phyloP scores from a whole-genome alignment of 2,113 vertebrate species.

The Hemiscyllium ocellatum region DNA sequence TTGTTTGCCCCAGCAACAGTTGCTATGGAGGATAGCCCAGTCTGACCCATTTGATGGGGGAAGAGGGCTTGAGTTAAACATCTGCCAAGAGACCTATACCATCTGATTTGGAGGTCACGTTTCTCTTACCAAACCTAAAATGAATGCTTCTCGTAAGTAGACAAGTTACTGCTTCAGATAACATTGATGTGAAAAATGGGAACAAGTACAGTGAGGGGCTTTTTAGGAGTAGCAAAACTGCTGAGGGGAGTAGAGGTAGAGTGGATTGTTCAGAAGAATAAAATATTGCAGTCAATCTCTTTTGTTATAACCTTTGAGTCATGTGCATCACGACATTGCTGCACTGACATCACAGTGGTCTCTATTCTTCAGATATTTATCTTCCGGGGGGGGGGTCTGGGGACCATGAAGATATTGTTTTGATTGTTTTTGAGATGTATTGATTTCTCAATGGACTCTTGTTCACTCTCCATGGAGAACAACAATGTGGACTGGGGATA shows the following conservation, averaged over 20 bases:
- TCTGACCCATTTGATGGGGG: too few species aligned
- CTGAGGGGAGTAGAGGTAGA: background rate
- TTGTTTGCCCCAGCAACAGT: conserved; percentile 28
- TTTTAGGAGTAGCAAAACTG: background rate
- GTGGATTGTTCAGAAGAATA: background rate
- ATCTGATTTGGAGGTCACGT: background rate
- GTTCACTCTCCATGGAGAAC: too few species aligned
- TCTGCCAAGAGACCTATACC: background rate
- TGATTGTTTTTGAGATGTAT: background rate
- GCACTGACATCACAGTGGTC: background rate
- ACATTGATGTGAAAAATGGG: too few species aligned
- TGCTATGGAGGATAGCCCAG: background rate
- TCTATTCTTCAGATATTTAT: background rate
- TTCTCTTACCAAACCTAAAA: background rate
- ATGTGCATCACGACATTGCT: background rate
- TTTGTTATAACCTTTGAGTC: background rate
- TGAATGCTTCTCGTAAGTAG: conserved; percentile 21
- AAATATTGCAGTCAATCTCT: too few species aligned
- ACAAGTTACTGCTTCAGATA: background rate
- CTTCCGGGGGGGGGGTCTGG: too few species aligned
- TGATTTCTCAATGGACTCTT: background rate
- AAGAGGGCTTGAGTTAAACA: background rate
- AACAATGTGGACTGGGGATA: background rate
- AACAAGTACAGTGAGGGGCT: background rate
- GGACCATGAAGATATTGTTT: background rate